Evolutionary conservation across 2,888 invertebrate species (phyloP), one percentile per base, ranked within the genome.

Genomic region (Cosmopolites sordidus): DNA sequence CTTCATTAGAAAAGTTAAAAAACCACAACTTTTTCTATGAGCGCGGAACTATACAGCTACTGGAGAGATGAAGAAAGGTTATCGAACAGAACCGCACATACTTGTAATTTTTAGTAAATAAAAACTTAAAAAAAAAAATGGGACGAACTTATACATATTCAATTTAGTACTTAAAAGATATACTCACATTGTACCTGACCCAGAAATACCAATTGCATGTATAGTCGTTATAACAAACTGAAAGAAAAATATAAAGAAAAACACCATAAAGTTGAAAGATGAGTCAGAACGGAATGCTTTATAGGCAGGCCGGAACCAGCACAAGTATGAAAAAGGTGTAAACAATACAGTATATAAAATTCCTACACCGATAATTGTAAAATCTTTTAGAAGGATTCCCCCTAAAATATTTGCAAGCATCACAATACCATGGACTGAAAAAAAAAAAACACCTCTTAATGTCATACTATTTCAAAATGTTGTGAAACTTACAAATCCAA

Each of bases 221-320:
- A 96, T 82, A 51, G 92, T 75, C 18, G 92, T 89, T 50, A 95
- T 86, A 53, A 96, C 78, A 69, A 90, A 87, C 85, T 97, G 96
- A 76, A 95, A 90, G 78, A 95, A 90, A 78, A 97, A 97, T 67
- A 99, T 90, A 74, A 99, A 95, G 83, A 99, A 99, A 79, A 95
- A 99, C 48, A 97, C 92, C 92, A 99, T 98, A 73, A 99, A 99
- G 77, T 97, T 99, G 81, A 99, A 95, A 2, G 98, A 98, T 64
- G 96, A 97, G 78, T 99, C 99, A 71, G 90, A 93, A 70, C 97
- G 87, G 81, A 99, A 98, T 59, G 98, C 99, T 78, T 98, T 98
- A 79, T 99, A 99, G 56, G 96, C 90, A 41, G 99, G 98, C 72
- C 99, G 83, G 78, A 94, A 99, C 99, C 99, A 99, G 76, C 98